Evolutionary conservation across 2,888 invertebrate species (phyloP).

Genomic region (Drosophila robusta): DNA sequence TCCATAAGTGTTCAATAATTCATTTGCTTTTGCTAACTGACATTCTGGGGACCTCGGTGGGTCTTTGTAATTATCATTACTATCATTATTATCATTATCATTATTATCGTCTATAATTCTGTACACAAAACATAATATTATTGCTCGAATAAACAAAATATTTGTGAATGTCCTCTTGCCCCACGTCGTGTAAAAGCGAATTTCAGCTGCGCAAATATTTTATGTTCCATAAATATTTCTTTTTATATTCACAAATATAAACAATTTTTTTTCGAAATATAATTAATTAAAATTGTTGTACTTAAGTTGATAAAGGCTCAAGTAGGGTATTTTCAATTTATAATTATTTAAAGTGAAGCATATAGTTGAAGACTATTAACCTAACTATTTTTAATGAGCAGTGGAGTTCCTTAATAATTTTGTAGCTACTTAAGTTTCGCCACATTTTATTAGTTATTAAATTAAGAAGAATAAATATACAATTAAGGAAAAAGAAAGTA

Average conservation of each 20-base stretch:
- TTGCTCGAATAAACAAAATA: not conserved
- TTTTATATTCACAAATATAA: not conserved
- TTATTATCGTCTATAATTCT: not conserved
- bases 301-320: not conserved
- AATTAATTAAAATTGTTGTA: not conserved
- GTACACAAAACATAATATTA: not conserved
- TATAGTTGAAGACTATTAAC: too few species aligned
- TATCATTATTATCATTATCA: conserved; percentile 7
- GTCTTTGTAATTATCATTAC: conserved; percentile 36
- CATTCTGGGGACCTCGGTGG: not conserved
- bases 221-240: not conserved
- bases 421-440: too few species aligned
- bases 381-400: too few species aligned
- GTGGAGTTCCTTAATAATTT: too few species aligned
- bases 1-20: conserved; percentile 32
- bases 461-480: too few species aligned
- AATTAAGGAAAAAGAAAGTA: too few species aligned
- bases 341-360: too few species aligned
- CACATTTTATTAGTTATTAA: too few species aligned
- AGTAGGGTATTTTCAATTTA: not conserved
- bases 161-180: not conserved
- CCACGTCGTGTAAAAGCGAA: not conserved
- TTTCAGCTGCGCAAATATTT: conserved; percentile 37
- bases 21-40: not conserved
- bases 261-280: not conserved